These are phyloP conservation scores for Thalassophryne amazonica DNA, from an alignment of 2,797 vertebrate genomes.

Conservation along the genomic window DNA sequence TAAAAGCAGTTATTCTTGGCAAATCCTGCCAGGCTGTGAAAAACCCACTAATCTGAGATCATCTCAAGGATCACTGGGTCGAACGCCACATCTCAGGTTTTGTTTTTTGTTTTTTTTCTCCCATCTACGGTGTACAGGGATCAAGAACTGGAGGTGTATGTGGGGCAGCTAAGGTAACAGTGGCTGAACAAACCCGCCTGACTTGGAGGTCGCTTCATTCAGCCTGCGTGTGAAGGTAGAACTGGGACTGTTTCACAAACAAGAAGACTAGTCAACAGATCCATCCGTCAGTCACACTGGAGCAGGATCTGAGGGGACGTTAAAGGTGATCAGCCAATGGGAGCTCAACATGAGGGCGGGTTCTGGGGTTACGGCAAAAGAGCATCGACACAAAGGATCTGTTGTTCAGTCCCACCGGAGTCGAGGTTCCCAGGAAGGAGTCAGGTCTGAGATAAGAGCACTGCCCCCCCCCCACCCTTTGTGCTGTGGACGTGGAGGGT, in stretches of 20 bases:
- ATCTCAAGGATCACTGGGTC: too few species aligned
- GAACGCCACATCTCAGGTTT: too few species aligned
- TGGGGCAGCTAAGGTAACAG: constrained; percentile 34
- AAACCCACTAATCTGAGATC: too few species aligned
- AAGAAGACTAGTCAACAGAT: too few species aligned
- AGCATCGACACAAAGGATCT: constrained; percentile 56
- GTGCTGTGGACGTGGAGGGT: constrained; percentile 42
- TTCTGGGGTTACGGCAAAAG: constrained; percentile 8
- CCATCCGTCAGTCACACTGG: too few species aligned
- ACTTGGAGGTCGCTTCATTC: constrained; percentile 28
- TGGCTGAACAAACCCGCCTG: constrained; percentile 40
- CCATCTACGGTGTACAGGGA: constrained; percentile 1
- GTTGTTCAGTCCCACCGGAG: constrained; percentile 61
- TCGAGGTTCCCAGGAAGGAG: constrained; percentile 56
- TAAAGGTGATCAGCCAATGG: constrained; percentile 9
- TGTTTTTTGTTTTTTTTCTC: too few species aligned
- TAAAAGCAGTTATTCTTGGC: background rate
- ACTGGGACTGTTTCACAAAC: constrained; percentile 30
- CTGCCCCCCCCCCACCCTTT: constrained; percentile 42
- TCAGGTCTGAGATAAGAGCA: constrained; percentile 32
- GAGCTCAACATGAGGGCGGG: constrained; percentile 19
- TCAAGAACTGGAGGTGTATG: constrained; percentile 20
- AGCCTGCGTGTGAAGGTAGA: constrained; percentile 41
- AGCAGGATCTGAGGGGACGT: too few species aligned
- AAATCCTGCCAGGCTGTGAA: background rate